Evolutionary conservation across 1,140 invertebrate species (phyloP).

Genomic region (Musca domestica): DNA sequence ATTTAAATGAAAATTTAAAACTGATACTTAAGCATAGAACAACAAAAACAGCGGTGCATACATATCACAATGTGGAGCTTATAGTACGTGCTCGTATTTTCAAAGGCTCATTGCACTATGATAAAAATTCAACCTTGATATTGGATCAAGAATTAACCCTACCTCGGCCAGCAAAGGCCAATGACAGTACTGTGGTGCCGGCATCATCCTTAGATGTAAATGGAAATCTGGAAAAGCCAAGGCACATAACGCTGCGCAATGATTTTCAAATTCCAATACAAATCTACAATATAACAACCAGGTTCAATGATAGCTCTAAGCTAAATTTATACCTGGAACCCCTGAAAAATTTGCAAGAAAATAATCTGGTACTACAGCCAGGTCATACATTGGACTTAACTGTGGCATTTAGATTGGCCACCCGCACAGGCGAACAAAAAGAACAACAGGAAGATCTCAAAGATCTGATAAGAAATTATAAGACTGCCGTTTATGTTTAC

Average conservation of each 20-base stretch:
- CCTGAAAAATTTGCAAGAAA: conserved; percentile 51
- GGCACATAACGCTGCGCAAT: conserved; percentile 39
- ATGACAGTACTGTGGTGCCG: not conserved
- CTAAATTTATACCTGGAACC: conserved; percentile 5
- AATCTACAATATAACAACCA: conserved; percentile 34
- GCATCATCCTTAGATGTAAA: not conserved
- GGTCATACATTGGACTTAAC: conserved; percentile 38
- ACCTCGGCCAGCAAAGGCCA: not conserved
- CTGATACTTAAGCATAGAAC: not conserved
- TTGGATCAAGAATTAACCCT: conserved; percentile 22
- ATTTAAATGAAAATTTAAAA: conserved; percentile 26
- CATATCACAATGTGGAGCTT: conserved; percentile 34
- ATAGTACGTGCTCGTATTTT: conserved; percentile 44
- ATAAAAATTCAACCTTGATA: conserved; percentile 39
- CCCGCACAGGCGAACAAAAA: not conserved
- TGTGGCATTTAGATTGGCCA: not conserved
- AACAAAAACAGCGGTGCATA: not conserved
- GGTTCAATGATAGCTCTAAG: not conserved
- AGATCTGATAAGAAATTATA: conserved; percentile 26
- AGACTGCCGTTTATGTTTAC: conserved; percentile 31
- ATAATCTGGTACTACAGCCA: conserved; percentile 31
- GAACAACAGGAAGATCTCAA: conserved; percentile 4
- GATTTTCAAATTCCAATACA: conserved; percentile 34
- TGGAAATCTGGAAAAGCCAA: not conserved
- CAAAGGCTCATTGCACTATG: conserved; percentile 38